These are phyloP conservation scores for Clunio marinus DNA, from an alignment of 2,888 invertebrate species.

Conservation along the genomic window DNA sequence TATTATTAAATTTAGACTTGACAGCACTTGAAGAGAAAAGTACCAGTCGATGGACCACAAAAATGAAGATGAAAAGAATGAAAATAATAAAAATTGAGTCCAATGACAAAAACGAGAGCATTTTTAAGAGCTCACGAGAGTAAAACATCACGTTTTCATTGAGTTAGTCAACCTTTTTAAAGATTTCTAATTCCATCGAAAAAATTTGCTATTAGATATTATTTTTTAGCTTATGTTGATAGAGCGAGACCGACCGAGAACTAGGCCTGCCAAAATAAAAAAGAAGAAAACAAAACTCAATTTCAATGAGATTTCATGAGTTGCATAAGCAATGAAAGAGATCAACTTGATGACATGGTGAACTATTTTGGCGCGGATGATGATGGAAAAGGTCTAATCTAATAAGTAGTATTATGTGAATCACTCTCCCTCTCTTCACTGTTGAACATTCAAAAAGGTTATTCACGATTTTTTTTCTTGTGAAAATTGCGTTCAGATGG, in stretches of 20 bases:
- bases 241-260: not conserved
- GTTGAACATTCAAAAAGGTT: slow-evolving; percentile 4
- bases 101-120: slow-evolving; percentile 35
- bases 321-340: slow-evolving; percentile 19
- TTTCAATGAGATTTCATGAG: slow-evolving; percentile 15
- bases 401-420: not conserved
- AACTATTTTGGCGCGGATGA: not conserved
- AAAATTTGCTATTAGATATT: not conserved
- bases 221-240: not conserved
- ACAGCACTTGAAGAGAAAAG: not conserved
- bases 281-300: not conserved
- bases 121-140: slow-evolving; percentile 34
- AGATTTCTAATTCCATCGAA: slow-evolving; percentile 6
- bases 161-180: slow-evolving; percentile 17
- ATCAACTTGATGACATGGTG: not conserved
- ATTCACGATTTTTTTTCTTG: slow-evolving; percentile 32
- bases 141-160: slow-evolving; percentile 36
- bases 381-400: slow-evolving; percentile 38
- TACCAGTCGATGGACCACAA: not conserved
- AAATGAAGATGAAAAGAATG: not conserved
- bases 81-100: not conserved
- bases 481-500: too few relatives aligned
- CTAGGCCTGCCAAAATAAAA: not conserved
- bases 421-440: not conserved
- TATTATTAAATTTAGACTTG: slow-evolving; percentile 11